Conservation (phyloP, 2,888 invertebrate species). For the Polydrusus cervinus region DNA sequence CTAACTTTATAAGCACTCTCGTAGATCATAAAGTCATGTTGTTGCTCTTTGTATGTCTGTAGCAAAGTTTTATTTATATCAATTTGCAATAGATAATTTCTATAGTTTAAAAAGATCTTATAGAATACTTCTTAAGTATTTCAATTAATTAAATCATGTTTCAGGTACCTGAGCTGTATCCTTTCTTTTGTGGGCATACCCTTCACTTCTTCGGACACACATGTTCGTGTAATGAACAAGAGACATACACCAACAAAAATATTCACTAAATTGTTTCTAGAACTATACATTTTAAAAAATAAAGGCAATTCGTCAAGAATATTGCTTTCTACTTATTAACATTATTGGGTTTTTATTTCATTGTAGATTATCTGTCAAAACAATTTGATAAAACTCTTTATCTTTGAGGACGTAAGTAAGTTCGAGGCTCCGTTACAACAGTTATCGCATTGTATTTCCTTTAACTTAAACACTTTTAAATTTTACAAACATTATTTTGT, state of each 20-base stretch:
- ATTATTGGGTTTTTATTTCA: constrained; percentile 59
- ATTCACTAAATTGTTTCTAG: constrained; percentile 57
- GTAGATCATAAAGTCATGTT: too few relatives aligned
- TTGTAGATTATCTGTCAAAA: constrained; percentile 54
- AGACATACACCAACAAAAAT: constrained; percentile 56
- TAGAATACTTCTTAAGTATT: background rate
- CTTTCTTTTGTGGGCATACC: constrained; percentile 60
- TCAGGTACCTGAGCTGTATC: constrained; percentile 59
- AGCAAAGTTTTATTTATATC: too few relatives aligned
- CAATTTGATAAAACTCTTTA: constrained; percentile 44
- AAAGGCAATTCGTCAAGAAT: constrained; percentile 62
- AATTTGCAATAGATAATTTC: background rate
- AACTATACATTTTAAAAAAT: constrained; percentile 62
- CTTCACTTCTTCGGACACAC: constrained; percentile 57
- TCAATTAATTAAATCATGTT: background rate
- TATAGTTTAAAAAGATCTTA: background rate
- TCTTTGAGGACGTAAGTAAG: constrained; percentile 28
- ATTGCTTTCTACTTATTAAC: constrained; percentile 59
- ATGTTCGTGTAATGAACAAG: constrained; percentile 55
- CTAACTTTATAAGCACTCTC: too few relatives aligned
- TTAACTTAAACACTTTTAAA: constrained; percentile 7
- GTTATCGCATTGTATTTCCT: constrained; percentile 20
- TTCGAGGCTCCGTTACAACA: background rate
- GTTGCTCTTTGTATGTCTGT: too few relatives aligned
- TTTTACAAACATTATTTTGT: background rate